Evolutionary conservation across 2,113 vertebrate species (phyloP), one percentile per base, ranked within the genome.

Genomic region (Podocnemis expansa): DNA sequence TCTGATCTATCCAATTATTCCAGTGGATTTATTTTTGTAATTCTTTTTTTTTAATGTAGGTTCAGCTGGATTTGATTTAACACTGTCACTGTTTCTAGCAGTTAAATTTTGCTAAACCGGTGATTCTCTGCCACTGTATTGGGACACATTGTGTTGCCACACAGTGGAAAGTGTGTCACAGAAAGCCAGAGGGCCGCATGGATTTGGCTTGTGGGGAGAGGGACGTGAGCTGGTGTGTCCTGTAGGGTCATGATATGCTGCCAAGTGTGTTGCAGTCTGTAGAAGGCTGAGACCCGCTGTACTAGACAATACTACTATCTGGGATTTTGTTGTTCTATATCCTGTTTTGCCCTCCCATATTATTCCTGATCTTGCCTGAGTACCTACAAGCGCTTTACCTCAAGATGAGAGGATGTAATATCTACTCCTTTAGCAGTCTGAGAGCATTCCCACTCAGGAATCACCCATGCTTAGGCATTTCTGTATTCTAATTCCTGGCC

Each of bases 11-110:
- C 51, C 21, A 41, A 27, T 19, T 52, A 55, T 80, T 80, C 21
- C 47, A 49, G 38, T 55, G 8, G 22, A 82, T 87, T 80, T 91
- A 84, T 85, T 96, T 81, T 92, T 87, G 14, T 80, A 85, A 86
- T 86, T 93, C 58, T 24, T 12, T 93, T 24, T 12, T 93, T 93
- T 88, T 91, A 94, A 67, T 56, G 49, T 43, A 85, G 31, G 41
- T 29, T 86, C 56, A 54, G 51, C 27, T 90, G 43, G 56, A 79
- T 90, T 82, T 90, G n/a, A 41, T 82, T 82, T 41, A 89, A 29
- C 17, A 76, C 31, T 85, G 8, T 43, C 82, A 34, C 43, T 92
- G 54, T 87, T 81, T 85, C 60, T 21, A 88, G 52, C 73, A 67
- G 14, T 41, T 92, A 80, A 76, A 55, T 85, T 82, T 81, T 49